phyloP scores from a whole-genome alignment of 1,140 invertebrate species.

The Leucophenga varia region DNA sequence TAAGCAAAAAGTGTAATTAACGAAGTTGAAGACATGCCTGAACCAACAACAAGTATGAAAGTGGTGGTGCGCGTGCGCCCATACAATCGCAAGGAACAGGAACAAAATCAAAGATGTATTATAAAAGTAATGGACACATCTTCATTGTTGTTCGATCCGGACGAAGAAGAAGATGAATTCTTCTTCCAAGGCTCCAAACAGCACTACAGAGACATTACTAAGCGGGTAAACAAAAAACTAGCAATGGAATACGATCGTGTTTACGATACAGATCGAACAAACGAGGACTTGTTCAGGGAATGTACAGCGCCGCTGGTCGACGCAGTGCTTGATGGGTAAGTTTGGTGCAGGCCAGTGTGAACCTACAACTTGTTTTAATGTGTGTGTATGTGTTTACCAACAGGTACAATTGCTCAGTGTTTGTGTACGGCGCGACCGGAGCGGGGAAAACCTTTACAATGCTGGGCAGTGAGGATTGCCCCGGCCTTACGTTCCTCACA shows the following conservation, averaged over 20 bases:
- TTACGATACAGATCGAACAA: conserved; percentile 68
- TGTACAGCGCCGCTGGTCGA: conserved; percentile 74
- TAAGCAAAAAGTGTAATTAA: no score
- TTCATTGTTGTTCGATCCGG: conserved; percentile 87
- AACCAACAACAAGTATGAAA: conserved; percentile 48
- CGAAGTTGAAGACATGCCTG: conserved; percentile 40
- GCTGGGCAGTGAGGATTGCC: conserved; percentile 81
- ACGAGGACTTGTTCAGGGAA: conserved; percentile 74
- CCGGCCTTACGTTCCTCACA: conserved; percentile 90
- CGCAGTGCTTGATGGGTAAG: conserved; percentile 71
- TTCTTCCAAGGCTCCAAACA: conserved; percentile 81
- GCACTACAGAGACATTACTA: conserved; percentile 75
- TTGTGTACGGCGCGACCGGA: conserved; percentile 90
- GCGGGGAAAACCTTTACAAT: conserved; percentile 98
- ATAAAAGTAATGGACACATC: conserved; percentile 75
- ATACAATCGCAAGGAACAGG: conserved; percentile 66
- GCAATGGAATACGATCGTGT: conserved; percentile 87
- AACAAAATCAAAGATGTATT: conserved; percentile 62
- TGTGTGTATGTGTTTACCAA: neutral
- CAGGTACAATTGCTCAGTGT: conserved; percentile 86
- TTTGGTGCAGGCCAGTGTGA: no score
- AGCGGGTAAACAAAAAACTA: conserved; percentile 80
- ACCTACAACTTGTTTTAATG: no score
- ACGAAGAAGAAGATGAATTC: conserved; percentile 77
- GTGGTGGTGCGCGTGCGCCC: conserved; percentile 80